Evolutionary conservation across 2,113 vertebrate genomes (phyloP).

Genomic region (Octodon degus): DNA sequence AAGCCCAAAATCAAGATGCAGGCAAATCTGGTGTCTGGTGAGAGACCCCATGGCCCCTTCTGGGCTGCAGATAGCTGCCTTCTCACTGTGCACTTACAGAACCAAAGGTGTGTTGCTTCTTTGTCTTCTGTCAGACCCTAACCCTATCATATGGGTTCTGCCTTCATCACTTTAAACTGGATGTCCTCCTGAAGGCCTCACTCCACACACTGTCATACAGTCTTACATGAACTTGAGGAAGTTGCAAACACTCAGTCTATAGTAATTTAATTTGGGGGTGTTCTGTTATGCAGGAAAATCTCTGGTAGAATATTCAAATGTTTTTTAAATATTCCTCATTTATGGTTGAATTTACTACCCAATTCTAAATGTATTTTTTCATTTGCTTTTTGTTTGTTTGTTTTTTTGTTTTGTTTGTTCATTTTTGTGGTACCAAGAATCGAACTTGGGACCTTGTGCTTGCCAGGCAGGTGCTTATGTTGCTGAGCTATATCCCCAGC

Average conservation of each 20-base stretch:
- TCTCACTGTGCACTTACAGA: not conserved
- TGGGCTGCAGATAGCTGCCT: not conserved
- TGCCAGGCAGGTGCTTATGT: too few relatives aligned
- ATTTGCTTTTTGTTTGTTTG: too few relatives aligned
- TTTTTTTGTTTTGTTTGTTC: too few relatives aligned
- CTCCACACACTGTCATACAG: not conserved
- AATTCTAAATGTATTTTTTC: not conserved
- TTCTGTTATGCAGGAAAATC: constrained; percentile 37
- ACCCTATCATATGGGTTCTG: not conserved
- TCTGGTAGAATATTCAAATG: constrained; percentile 24
- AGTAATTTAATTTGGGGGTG: not conserved
- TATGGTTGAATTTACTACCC: not conserved
- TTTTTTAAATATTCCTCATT: constrained; percentile 9
- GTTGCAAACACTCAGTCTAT: not conserved
- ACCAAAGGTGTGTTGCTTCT: not conserved
- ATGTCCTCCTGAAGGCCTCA: not conserved
- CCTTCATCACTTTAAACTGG: not conserved
- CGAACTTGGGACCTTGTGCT: too few relatives aligned
- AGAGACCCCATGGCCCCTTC: not conserved
- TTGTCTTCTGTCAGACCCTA: not conserved
- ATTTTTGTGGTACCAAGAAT: too few relatives aligned
- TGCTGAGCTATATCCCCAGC: too few relatives aligned
- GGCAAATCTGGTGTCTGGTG: not conserved
- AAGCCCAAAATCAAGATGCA: not conserved
- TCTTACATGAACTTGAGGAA: not conserved